Conservation (phyloP, 2,113 vertebrate species). For the Lethenteron reissneri region DNA sequence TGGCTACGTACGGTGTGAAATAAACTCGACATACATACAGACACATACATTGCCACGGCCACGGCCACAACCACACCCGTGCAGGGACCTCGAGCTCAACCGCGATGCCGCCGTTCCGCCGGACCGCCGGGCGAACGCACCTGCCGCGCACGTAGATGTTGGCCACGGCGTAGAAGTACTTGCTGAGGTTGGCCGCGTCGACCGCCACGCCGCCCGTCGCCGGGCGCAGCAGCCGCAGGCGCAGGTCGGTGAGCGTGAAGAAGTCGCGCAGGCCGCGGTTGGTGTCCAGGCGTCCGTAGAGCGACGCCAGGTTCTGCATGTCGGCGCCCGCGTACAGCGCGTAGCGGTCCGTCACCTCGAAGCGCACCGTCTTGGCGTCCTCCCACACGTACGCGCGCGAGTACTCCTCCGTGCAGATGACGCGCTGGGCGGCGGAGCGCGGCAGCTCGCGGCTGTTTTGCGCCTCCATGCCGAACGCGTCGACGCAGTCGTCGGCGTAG, state of each 20-base stretch:
- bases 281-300: conserved; percentile 91
- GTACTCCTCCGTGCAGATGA: conserved; percentile 95
- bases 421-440: conserved; percentile 46
- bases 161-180: conserved; percentile 96
- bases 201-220: conserved; percentile 83
- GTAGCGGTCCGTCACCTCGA: conserved; percentile 94
- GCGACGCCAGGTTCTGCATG: conserved; percentile 91
- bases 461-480: conserved; percentile 59
- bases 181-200: conserved; percentile 62
- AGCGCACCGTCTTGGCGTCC: conserved; percentile 85
- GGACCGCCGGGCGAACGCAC: conserved; percentile 18
- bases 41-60: too few species aligned
- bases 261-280: conserved; percentile 96
- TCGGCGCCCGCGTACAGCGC: conserved; percentile 84
- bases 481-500: conserved; percentile 76
- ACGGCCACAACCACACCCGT: too few species aligned
- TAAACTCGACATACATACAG: too few species aligned
- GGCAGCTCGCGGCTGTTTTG: conserved; percentile 50
- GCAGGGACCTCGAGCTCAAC: too few species aligned
- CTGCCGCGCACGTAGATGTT: conserved; percentile 93
- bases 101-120: too few species aligned
- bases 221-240: conserved; percentile 64
- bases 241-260: conserved; percentile 91
- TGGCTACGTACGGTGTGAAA: too few species aligned
- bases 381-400: conserved; percentile 77